phyloP scores from a whole-genome alignment of 2,888 invertebrate species.

The Ennomos fuscantarius region DNA sequence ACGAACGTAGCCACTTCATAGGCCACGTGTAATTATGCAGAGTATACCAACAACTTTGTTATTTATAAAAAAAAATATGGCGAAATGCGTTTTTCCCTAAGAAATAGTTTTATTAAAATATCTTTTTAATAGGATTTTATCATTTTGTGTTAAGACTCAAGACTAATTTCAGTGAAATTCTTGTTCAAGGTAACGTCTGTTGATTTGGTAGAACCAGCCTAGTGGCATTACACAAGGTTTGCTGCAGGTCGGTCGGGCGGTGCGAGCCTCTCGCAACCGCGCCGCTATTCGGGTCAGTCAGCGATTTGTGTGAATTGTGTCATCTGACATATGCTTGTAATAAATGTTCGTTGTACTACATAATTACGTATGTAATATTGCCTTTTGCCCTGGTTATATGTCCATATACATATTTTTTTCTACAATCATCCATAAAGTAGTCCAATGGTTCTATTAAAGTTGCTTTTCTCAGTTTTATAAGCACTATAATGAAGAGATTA shows the following conservation, averaged over 20 bases:
- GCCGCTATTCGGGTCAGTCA: constrained; percentile 79
- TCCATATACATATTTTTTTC: not conserved
- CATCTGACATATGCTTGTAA: constrained; percentile 75
- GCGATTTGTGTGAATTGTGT: constrained; percentile 84
- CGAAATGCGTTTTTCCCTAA: too few relatives aligned
- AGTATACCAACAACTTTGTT: constrained; percentile 1
- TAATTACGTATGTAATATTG: constrained; percentile 41
- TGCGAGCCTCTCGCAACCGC: constrained; percentile 77
- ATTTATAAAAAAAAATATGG: too few relatives aligned
- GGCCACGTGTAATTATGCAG: constrained; percentile 7
- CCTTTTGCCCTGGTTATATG: constrained; percentile 35
- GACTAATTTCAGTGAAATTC: not conserved
- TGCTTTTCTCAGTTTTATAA: too few relatives aligned
- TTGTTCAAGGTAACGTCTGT: constrained; percentile 32
- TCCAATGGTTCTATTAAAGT: too few relatives aligned
- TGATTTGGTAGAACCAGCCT: constrained; percentile 42
- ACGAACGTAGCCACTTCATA: constrained; percentile 24
- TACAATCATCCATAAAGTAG: too few relatives aligned
- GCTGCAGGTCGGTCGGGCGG: constrained; percentile 74
- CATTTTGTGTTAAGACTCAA: too few relatives aligned
- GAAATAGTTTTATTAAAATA: too few relatives aligned
- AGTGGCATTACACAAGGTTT: constrained; percentile 80
- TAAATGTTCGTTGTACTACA: constrained; percentile 48
- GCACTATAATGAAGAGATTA: too few relatives aligned
- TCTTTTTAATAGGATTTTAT: too few relatives aligned